Base-by-base conservation (phyloP, 1,140 invertebrate species). In the Euura saliciscinereae region DNA sequence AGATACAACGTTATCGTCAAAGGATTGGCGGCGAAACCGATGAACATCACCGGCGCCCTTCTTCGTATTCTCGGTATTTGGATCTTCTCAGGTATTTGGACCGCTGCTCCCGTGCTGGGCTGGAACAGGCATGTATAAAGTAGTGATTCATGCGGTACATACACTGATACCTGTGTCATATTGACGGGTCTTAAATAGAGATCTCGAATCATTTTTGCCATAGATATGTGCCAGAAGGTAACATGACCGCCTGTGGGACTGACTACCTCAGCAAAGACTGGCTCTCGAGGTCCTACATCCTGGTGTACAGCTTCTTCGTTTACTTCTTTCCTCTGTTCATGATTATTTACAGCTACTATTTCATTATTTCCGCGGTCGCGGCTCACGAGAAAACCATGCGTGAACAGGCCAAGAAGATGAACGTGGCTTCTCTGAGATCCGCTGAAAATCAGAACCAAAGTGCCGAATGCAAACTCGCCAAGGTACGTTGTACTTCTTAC, bases 161-260 rank as follows among this genome's bases (percentile, higher is more conserved):
- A 13, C 44, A 5, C 28, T 11, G 7, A 68, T 44, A 43, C 13
- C 45, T n/a, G 44, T 68, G 10, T 2, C 7, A 10, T n/a, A 44
- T 44, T 44, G 44, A 8, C 5, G 7, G 0, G 2, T 4, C 6
- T 68, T 68, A 28, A 11, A 28, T 28, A 43, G 42, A 43, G 8
- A 43, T 43, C 13, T 43, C 44, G 28, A 11, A 11, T 59, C 51
- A 11, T 59, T 59, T 59, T 13, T 43, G 28, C 46, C 73, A 80
- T n/a, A 87, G 86, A 68, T 91, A 90, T 85, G 93, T 94, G 43
- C 93, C 93, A 4, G 94, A 95, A 86, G 93, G 93, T 42, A 94
- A 94, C 83, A 92, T 94, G 89, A 94, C 93, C 2, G 93, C 93
- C 10, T 95, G 94, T 78, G 94, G 93, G 70, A 93, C 94, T 11